phyloP scores from a whole-genome alignment of 2,797 vertebrate species.

The Phyllotis vaccarum region DNA sequence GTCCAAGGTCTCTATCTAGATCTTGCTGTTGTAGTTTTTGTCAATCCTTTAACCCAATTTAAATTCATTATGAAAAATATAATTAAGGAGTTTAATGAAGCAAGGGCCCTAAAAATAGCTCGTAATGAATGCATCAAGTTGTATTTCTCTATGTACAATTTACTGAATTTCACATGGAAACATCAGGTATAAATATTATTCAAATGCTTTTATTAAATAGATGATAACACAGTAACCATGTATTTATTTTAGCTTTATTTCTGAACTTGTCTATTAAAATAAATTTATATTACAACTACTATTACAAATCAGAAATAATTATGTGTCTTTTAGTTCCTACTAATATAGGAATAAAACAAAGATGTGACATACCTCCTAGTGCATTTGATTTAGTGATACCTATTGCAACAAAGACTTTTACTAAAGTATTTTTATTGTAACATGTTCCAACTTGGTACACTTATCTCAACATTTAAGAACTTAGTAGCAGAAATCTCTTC shows the following conservation, averaged over 20 bases:
- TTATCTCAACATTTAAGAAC: conserved; percentile 34
- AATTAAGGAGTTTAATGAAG: conserved; percentile 63
- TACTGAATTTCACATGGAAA: conserved; percentile 85
- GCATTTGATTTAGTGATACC: neutral
- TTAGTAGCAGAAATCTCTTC: neutral
- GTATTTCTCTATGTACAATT: conserved; percentile 80
- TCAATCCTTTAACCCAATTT: conserved; percentile 26
- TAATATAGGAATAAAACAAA: conserved; percentile 54
- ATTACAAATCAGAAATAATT: conserved; percentile 31
- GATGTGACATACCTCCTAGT: neutral
- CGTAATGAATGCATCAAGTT: conserved; percentile 77
- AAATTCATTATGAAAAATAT: conserved; percentile 34
- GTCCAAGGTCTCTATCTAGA: conserved; percentile 44
- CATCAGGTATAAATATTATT: conserved; percentile 86
- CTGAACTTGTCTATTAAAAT: conserved; percentile 25
- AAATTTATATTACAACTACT: neutral
- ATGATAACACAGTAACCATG: conserved; percentile 80
- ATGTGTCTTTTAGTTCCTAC: conserved; percentile 18
- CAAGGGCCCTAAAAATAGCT: conserved; percentile 45
- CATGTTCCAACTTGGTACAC: conserved; percentile 43
- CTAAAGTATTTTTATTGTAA: neutral
- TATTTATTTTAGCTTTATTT: conserved; percentile 65
- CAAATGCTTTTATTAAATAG: conserved; percentile 82
- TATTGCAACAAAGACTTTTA: conserved; percentile 50
- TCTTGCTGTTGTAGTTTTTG: neutral